Percentiles rank a stretch among this genome's conserved stretches.
Conservation (phyloP, 2,113 vertebrate genomes). For the Sturnus vulgaris region DNA sequence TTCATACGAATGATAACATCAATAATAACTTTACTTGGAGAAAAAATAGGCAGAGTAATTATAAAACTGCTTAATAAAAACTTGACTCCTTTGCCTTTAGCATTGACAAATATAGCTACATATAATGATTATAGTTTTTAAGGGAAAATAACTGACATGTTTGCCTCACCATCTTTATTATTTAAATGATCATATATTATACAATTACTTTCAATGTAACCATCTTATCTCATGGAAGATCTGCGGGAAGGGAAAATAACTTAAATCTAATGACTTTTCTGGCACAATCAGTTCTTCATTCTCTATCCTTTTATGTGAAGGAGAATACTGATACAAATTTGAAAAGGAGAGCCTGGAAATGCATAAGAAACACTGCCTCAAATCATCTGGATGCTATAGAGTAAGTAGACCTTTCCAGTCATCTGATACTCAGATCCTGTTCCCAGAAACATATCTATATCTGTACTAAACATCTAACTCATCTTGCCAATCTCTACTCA, state of each 20-base stretch:
- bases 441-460: not conserved
- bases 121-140: conserved; percentile 22
- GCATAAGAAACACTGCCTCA: not conserved
- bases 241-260: not conserved
- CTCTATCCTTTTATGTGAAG: conserved; percentile 13
- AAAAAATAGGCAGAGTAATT: conserved; percentile 41
- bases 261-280: conserved; percentile 35
- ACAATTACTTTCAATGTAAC: conserved; percentile 16
- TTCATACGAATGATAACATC: conserved; percentile 20
- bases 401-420: not conserved
- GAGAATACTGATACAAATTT: conserved; percentile 6
- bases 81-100: conserved; percentile 14
- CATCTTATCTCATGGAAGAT: conserved; percentile 34
- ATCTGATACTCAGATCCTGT: not conserved
- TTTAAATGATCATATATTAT: conserved; percentile 36
- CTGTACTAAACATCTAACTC: not conserved
- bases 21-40: conserved; percentile 9
- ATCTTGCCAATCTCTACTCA: not conserved
- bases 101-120: not conserved
- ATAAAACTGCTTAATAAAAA: conserved; percentile 17
- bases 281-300: conserved; percentile 4
- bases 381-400: not conserved
- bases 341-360: not conserved
- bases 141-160: conserved; percentile 1
- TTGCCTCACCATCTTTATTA: conserved; percentile 43